Evolutionary conservation across 1,140 invertebrate species (phyloP), one percentile per base, ranked within the genome.

Genomic region (Orussus abietinus): DNA sequence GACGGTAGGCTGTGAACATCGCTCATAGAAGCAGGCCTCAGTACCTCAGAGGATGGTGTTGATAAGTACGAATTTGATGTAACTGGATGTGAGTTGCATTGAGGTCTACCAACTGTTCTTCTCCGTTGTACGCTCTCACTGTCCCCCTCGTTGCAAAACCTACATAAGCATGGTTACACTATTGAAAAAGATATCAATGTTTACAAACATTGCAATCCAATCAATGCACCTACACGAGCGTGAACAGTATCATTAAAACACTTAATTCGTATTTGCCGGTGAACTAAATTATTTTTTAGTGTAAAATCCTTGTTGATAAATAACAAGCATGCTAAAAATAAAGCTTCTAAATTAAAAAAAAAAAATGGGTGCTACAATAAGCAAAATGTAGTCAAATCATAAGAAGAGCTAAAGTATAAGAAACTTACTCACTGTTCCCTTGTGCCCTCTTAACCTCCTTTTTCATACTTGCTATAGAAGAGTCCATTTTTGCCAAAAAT

Each of bases 401-500:
- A n/a, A n/a, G n/a, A 36, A 36, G 34, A 15, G 39, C 13, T 50
- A 44, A 50, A 38, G 18, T 44, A 39, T 42, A 47, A 44, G 17
- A 46, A 64, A 85, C 83, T 86, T 78, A 89, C 86, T 87, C 80
- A 74, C 84, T 86, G 53, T 78, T 83, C 51, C 78, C 81, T 68
- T 84, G 85, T 43, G 82, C 80, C 58, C 85, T 81, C 56, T 88
- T 83, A n/a, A 92, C 87, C 62, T 90, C 86, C 68, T 81, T 86
- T 62, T 88, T 88, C 12, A 86, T 88, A 63, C 76, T 83, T 22
- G 88, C 90, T 62, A 93, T 88, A 13, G 87, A 85, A 47, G 81
- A 84, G 75, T 93, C 90, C 59, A 93, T 86, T 77, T 89, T 85
- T 47, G 80, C 86, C 53, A 94, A 77, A 67, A 92, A 92, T 55